Evolutionary conservation across 2,113 vertebrate species (phyloP).

Genomic region (Muntiacus reevesi): DNA sequence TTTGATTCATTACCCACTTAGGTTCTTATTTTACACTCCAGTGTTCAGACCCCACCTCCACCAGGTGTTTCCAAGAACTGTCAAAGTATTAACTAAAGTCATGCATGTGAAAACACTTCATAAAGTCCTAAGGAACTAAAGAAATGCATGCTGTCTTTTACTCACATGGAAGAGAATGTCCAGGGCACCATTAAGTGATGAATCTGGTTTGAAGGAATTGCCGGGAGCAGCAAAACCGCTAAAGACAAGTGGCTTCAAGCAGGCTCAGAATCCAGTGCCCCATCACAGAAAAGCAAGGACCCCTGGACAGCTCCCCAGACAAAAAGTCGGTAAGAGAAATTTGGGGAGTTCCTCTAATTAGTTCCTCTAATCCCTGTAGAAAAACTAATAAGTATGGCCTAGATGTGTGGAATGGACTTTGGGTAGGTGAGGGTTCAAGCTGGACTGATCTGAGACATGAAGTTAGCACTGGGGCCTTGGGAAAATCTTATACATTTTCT

Average conservation of each 20-base stretch:
- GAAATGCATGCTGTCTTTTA: background rate
- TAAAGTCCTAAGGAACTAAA: background rate
- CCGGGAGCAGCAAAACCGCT: background rate
- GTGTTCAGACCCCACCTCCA: too few species aligned
- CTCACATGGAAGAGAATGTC: conserved; percentile 7
- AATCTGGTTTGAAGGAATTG: background rate
- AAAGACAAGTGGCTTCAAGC: background rate
- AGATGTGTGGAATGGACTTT: background rate
- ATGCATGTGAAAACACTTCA: too few species aligned
- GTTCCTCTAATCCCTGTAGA: background rate
- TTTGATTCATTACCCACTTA: too few species aligned
- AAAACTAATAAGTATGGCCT: background rate
- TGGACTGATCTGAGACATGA: background rate
- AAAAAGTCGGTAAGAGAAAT: background rate
- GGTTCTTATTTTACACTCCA: too few species aligned
- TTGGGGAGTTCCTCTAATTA: background rate
- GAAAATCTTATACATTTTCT: background rate
- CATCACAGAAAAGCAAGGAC: background rate
- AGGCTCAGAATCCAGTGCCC: too few species aligned
- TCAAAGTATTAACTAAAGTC: too few species aligned
- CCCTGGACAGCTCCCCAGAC: background rate
- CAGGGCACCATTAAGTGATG: background rate
- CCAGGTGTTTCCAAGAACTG: too few species aligned
- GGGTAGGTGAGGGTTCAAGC: background rate
- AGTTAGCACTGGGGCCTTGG: background rate